These are phyloP conservation scores for Poecilobothrus nobilitatus DNA, from an alignment of 2,888 invertebrate species.

Conservation along the genomic window DNA sequence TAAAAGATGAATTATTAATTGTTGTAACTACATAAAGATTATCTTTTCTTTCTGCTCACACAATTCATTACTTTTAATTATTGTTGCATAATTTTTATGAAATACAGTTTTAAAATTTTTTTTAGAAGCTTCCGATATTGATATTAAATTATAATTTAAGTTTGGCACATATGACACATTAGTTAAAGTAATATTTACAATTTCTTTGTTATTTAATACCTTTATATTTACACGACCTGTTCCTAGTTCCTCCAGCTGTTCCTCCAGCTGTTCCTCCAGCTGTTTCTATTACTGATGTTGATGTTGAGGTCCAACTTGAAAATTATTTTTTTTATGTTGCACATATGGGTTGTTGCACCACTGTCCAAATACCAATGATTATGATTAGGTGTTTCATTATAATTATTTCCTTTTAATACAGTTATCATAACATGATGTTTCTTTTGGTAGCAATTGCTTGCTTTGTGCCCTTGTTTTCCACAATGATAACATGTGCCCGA, in stretches of 20 bases:
- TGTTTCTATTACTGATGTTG: conserved; percentile 9
- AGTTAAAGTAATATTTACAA: conserved; percentile 9
- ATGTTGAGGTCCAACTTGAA: not conserved
- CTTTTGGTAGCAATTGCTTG: not conserved
- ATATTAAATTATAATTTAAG: conserved; percentile 16
- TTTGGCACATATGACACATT: not conserved
- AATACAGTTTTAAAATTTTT: conserved; percentile 15
- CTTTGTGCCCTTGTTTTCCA: not conserved
- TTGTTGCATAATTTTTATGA: conserved; percentile 8
- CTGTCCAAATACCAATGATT: conserved; percentile 15
- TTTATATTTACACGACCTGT: no score
- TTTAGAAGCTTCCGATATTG: conserved; percentile 14
- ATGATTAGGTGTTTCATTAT: not conserved
- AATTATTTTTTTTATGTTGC: conserved; percentile 12
- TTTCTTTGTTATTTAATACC: no score
- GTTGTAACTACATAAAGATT: no score
- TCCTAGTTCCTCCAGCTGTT: conserved; percentile 11
- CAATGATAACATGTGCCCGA: not conserved
- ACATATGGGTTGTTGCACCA: conserved; percentile 16
- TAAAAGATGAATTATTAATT: no score
- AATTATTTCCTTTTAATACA: not conserved
- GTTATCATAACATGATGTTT: not conserved
- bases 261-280: conserved; percentile 11
- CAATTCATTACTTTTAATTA: no score
- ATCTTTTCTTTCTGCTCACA: no score